Percentiles rank a stretch among this genome's conserved stretches.
phyloP scores from a whole-genome alignment of 2,797 vertebrate species.

The Myotis planiceps region DNA sequence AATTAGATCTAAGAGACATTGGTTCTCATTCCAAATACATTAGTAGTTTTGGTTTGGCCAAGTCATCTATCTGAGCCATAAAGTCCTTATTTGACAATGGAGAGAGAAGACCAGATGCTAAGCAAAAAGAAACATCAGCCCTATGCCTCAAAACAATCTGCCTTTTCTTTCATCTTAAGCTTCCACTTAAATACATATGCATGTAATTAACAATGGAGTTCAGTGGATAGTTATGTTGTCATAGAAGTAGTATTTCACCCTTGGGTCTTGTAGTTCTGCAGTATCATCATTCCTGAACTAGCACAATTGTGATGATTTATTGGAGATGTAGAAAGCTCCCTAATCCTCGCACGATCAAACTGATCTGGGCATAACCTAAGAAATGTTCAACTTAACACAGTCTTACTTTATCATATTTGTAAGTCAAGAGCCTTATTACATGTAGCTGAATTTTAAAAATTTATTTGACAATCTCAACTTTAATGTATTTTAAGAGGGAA shows the following conservation, averaged over 20 bases:
- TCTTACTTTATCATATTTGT: background rate
- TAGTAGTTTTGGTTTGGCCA: background rate
- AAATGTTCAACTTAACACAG: background rate
- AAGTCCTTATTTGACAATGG: background rate
- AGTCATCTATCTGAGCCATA: background rate
- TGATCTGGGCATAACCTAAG: background rate
- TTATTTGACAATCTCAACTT: background rate
- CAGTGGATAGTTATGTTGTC: background rate
- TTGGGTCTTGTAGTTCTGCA: background rate
- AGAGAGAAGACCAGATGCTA: background rate
- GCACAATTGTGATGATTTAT: background rate
- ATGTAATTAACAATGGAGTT: background rate
- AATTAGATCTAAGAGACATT: background rate
- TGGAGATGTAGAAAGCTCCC: background rate
- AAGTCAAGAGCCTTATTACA: background rate
- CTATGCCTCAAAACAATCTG: background rate
- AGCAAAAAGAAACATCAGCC: background rate
- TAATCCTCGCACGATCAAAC: background rate
- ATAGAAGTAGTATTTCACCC: background rate
- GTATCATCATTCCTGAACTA: background rate
- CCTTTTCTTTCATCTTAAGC: background rate
- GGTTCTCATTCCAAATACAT: background rate
- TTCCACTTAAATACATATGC: background rate
- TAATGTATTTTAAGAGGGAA: background rate
- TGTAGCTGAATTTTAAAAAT: background rate